These are phyloP conservation scores for Luperina testacea DNA, from an alignment of 2,888 invertebrate genomes.

Conservation along the genomic window DNA sequence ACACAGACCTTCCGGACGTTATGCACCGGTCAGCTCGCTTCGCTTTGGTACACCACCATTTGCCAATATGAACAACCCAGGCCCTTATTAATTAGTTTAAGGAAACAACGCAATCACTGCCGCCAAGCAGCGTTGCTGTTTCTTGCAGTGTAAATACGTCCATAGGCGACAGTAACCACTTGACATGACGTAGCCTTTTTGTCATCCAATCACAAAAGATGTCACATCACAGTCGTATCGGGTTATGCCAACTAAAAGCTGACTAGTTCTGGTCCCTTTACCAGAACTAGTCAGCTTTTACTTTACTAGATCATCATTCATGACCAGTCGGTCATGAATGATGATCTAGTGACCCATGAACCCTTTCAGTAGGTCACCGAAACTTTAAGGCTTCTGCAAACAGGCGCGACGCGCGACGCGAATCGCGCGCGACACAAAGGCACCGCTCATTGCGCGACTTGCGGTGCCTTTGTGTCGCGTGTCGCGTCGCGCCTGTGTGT, in stretches of 20 bases:
- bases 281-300: no score
- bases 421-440: no score
- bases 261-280: background rate
- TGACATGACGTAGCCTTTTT: background rate
- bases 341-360: background rate
- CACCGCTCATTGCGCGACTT: no score
- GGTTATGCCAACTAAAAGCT: background rate
- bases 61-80: background rate
- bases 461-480: no score
- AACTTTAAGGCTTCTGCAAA: no score
- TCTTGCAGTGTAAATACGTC: background rate
- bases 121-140: background rate
- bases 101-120: background rate
- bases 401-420: no score
- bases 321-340: no score
- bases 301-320: no score
- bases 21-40: no score
- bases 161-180: background rate
- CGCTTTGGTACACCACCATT: background rate
- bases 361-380: conserved; percentile 24
- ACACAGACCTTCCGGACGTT: background rate
- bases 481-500: no score
- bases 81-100: background rate
- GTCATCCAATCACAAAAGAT: background rate
- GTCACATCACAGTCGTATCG: background rate